Percentiles rank a stretch among this genome's conserved stretches.
Evolutionary conservation across 2,888 invertebrate genomes (phyloP).

Genomic region (Drosophila tanythrix): DNA sequence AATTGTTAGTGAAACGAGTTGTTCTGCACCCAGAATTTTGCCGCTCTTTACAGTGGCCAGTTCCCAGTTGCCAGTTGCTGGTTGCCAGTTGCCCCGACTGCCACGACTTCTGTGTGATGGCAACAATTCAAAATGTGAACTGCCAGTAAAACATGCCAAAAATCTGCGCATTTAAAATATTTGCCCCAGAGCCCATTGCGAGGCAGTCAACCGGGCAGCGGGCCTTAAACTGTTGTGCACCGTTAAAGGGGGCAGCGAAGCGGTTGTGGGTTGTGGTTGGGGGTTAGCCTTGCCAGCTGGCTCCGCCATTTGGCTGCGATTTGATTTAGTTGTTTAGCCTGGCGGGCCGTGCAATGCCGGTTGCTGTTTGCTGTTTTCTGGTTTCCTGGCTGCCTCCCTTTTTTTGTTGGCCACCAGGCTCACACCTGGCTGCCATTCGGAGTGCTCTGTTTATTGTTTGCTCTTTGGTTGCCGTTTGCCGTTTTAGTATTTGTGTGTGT

Average conservation of each 20-base stretch:
- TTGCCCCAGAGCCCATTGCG: conserved; percentile 78
- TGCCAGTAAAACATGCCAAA: conserved; percentile 81
- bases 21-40: conserved; percentile 13
- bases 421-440: conserved; percentile 53
- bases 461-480: conserved; percentile 51
- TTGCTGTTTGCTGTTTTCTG: conserved; percentile 46
- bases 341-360: conserved; percentile 48
- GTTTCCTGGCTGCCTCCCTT: conserved; percentile 37
- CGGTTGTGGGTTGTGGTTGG: not conserved
- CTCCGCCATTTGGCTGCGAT: conserved; percentile 66
- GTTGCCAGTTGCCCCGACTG: conserved; percentile 1
- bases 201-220: conserved; percentile 67
- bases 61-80: not conserved
- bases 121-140: conserved; percentile 81
- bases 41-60: conserved; percentile 4
- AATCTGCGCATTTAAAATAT: conserved; percentile 79
- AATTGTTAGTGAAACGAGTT: conserved; percentile 79
- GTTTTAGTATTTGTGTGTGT: conserved; percentile 43
- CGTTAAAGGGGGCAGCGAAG: conserved; percentile 9
- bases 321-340: conserved; percentile 71
- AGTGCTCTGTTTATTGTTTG: conserved; percentile 51
- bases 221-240: conserved; percentile 49
- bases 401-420: conserved; percentile 45
- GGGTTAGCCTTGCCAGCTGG: conserved; percentile 49
- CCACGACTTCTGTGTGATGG: conserved; percentile 38